Base-by-base conservation (phyloP, 1,140 invertebrate genomes). In the Lanistes nyassanus region DNA sequence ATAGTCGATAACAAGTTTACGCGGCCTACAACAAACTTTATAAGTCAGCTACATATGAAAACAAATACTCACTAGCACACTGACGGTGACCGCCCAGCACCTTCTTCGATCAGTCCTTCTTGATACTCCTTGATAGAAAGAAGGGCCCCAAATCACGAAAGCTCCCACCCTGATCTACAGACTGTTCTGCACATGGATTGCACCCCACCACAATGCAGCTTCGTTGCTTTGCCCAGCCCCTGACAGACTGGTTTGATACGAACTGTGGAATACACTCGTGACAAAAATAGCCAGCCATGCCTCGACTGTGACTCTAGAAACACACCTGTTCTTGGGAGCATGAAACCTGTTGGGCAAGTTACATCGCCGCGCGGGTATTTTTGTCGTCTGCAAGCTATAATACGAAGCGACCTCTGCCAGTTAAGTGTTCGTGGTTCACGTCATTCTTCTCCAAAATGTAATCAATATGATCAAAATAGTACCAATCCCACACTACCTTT, bases 241-340 rank as follows among this genome's bases (percentile, higher is more conserved):
- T 51, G 71, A 60, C 39, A n/a, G 53, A 74, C 70, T 70, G 70
- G 39, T 66, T 55, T 60, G 55, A 23, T 31, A 47, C 31, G 42
- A 66, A 71, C 64, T 74, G 76, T 77, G 58, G 64, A 58, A 55
- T 26, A 42, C 42, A 74, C 60, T 21, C 16, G 36, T 56, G 60
- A 72, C 71, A 68, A 77, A 77, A 77, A 77, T 77, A 77, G 71
- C 47, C 26, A 36, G 9, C 76, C 76, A 77, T 77, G 71, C 47
- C 51, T 37, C 21, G 56, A 31, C 36, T 23, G 56, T n/a, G 11
- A 39, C 26, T 39, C 42, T n/a, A 72, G 31, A 72, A 72, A 60
- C 26, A 31, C 6, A 31, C 23, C 19, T 16, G 21, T n/a, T n/a
- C 26, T 42, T 11, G 65, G 11, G 42, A 13, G 36, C 36, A 5